A percentile compares a stretch with the other conserved stretches of the same genome.
phyloP scores from a whole-genome alignment of 2,888 invertebrate genomes.

The Tetragnatha montana region DNA sequence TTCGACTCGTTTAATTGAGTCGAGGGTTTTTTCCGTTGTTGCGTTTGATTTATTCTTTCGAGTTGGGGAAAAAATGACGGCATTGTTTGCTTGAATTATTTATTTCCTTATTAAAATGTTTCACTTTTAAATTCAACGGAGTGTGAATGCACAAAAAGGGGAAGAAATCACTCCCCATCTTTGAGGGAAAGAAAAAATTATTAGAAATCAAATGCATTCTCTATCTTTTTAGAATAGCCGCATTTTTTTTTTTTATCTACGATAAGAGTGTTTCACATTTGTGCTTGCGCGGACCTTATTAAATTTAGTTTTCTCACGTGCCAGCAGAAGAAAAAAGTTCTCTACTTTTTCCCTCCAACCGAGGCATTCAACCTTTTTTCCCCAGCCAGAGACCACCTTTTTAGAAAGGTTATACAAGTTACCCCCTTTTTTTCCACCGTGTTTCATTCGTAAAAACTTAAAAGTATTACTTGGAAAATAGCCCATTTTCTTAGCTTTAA shows the following conservation, averaged over 20 bases:
- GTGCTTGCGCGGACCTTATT: slow-evolving; percentile 12
- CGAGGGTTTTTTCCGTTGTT: neutral
- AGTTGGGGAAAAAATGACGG: neutral
- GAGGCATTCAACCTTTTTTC: neutral
- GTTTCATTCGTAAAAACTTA: slow-evolving; percentile 4
- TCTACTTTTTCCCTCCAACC: slow-evolving; percentile 15
- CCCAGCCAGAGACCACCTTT: neutral
- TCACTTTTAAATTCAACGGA: neutral
- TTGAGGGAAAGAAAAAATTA: neutral
- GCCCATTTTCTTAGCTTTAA: slow-evolving; percentile 6
- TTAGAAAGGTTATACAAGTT: slow-evolving; percentile 9
- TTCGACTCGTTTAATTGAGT: slow-evolving; percentile 25
- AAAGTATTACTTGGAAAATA: neutral
- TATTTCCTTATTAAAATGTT: slow-evolving; percentile 1
- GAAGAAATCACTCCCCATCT: neutral
- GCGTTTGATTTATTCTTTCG: slow-evolving; percentile 9
- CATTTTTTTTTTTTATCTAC: slow-evolving; percentile 26
- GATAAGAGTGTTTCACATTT: slow-evolving; percentile 3
- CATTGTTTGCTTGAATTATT: slow-evolving; percentile 3
- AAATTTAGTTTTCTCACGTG: slow-evolving; percentile 21
- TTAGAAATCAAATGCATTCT: slow-evolving; percentile 12
- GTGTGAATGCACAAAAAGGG: slow-evolving; percentile 8
- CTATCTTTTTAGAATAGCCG: neutral
- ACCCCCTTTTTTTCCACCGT: neutral
- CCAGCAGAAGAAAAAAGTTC: slow-evolving; percentile 1